Base-by-base conservation (phyloP, 2,113 vertebrate species). In the Cololabis saira region DNA sequence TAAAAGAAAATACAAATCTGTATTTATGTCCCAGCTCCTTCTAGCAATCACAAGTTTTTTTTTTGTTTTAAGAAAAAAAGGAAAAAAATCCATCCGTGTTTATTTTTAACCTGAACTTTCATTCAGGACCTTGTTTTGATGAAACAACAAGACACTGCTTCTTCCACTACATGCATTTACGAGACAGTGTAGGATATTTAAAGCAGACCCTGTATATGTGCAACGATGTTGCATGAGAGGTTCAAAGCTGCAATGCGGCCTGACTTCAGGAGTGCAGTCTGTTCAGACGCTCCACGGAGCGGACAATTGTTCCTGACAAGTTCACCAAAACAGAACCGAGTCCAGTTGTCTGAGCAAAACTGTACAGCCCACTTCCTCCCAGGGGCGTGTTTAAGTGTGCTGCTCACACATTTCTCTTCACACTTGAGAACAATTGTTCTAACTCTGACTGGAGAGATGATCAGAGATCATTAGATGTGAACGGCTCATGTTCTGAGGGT, bases 381-480 rank as follows among this genome's bases (percentile, higher is more conserved):
- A 41, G 14, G 21, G 21, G 2, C 37, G 2, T 52, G 24, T 65
- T n/a, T 19, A 47, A 27, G 13, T 37, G 33, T 37, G 49, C 42
- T 33, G 42, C 58, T 41, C 61, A 48, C 40, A 56, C 16, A 17
- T 24, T 61, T 19, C 2, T 10, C 1, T n/a, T 17, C 33, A 61
- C 30, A 48, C 44, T 30, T 52, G 65, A 54, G 67, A 48, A 67
- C 68, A 83, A 59, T 55, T 55, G 61, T 59, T 65, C 4, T 51
- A n/a, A 67, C 62, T 52, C 67, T 53, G 12, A 41, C 18, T 14
- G 19, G 19, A 6, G 57, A 48, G 18, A 15, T 1, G 0, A 21
- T 55, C 8, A 33, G 44, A 61, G 60, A 49, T 78, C 56, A 69
- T 37, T 47, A 72, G 71, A 82, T 73, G 50, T 67, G 63, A 76